These are phyloP conservation scores for Herpetotheres cachinnans DNA, from an alignment of 2,113 vertebrate genomes.

Conservation along the genomic window DNA sequence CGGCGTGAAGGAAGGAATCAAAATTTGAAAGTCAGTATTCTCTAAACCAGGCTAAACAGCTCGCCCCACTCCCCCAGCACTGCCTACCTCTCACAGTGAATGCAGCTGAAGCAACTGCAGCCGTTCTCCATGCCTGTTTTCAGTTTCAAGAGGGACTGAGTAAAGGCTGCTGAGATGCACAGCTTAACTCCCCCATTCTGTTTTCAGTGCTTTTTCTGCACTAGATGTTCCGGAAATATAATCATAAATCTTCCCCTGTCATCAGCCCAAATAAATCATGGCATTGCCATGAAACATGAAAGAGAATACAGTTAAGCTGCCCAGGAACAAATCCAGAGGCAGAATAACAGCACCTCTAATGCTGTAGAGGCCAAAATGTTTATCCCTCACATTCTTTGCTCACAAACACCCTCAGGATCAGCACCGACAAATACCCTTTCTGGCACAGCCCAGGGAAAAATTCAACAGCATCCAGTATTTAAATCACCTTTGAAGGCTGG, in stretches of 20 bases:
- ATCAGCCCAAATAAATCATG: not conserved
- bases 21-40: not conserved
- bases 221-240: not conserved
- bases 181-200: not conserved
- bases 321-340: not conserved
- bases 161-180: not conserved
- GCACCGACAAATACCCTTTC: not conserved
- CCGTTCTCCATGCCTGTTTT: not conserved
- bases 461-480: not conserved
- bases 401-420: not conserved
- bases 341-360: not conserved
- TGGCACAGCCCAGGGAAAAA: not conserved
- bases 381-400: not conserved
- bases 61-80: not conserved
- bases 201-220: not conserved
- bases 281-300: not conserved
- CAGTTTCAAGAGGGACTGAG: not conserved
- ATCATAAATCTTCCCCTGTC: constrained; percentile 12
- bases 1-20: not conserved
- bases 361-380: not conserved
- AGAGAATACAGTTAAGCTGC: not conserved
- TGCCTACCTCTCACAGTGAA: not conserved
- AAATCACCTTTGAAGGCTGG: not conserved
- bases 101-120: not conserved
- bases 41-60: not conserved